phyloP scores from a whole-genome alignment of 2,888 invertebrate genomes.

The Lasioglossum pauxillum region DNA sequence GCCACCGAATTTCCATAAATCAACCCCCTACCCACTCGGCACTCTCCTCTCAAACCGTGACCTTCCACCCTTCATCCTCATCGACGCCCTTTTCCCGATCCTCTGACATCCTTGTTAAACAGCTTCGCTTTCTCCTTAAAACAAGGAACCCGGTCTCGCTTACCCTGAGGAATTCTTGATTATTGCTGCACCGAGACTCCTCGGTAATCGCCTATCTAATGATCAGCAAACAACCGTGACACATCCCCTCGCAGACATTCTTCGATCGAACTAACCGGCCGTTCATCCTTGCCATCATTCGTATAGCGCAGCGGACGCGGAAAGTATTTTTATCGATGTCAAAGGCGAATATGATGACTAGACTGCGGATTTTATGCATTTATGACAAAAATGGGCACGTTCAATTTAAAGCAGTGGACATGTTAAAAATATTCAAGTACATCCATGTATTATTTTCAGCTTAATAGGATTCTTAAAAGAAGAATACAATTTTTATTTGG shows the following conservation, averaged over 20 bases:
- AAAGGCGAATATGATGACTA: not conserved
- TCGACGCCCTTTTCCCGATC: slow-evolving; percentile 24
- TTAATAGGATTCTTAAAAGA: too few species aligned
- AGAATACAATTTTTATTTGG: too few species aligned
- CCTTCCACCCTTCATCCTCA: slow-evolving; percentile 18
- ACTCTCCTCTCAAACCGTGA: not conserved
- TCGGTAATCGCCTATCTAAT: not conserved
- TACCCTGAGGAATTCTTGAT: not conserved
- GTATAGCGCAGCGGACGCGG: too few species aligned
- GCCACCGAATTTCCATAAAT: slow-evolving; percentile 72
- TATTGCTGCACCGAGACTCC: not conserved
- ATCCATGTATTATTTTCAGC: too few species aligned
- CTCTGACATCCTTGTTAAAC: slow-evolving; percentile 24
- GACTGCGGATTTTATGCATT: not conserved
- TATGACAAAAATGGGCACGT: too few species aligned
- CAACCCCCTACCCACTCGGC: slow-evolving; percentile 41
- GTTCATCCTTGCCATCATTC: not conserved
- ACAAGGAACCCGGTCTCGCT: not conserved
- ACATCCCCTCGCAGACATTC: not conserved
- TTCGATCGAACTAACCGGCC: not conserved
- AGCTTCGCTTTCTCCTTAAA: not conserved
- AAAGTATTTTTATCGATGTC: not conserved
- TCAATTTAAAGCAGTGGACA: too few species aligned
- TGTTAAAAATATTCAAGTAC: too few species aligned
- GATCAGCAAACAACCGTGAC: not conserved